Base-by-base conservation (phyloP, 2,888 invertebrate species). In the Tipula lateralis region DNA sequence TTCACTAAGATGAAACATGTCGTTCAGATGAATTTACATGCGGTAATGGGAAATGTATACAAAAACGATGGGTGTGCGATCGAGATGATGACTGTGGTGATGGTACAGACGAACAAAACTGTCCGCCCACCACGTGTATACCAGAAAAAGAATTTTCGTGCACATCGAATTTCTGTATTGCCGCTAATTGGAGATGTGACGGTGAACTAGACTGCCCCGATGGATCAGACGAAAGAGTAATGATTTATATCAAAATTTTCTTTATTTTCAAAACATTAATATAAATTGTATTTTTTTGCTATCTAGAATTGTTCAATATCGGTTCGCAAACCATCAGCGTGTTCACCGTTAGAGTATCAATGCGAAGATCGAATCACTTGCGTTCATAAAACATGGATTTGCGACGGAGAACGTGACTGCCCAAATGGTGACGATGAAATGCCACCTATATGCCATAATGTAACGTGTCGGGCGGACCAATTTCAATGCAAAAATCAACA, bases 21-120 rank as follows among this genome's bases (percentile, higher is more conserved):
- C 94, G 96, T 87, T 93, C 95, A 84, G 97, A 97, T 89, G 96
- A 98, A 90, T 97, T 97, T 89, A 96, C 96, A n/a, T 98, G 98
- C 90, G 93, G 92, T 84, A 96, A 96, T 89, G 95, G 96, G 85
- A 95, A 95, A 88, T 97, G 97, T 90, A 96, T 97, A 87, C 96
- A 96, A 88, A 93, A 94, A 87, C 92, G 94, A 85, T 97, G 97
- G 97, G 93, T 94, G 29, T 97, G 97, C 89, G 97, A 97, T 88
- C 92, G 93, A 7, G 96, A 97, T 88, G 93, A 96, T 87, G 97
- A 97, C 88, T 97, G 97, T 87, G 96, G 95, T 2, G 97, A 97
- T 88, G 93, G 93, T 85, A 94, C 93, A 84, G 97, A 97, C 88
- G 97, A 97, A 88, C 92, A 92, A 85, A 92, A 94, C 88, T 97